Conservation (phyloP, 1,140 invertebrate species). For the Drosophila littoralis region DNA sequence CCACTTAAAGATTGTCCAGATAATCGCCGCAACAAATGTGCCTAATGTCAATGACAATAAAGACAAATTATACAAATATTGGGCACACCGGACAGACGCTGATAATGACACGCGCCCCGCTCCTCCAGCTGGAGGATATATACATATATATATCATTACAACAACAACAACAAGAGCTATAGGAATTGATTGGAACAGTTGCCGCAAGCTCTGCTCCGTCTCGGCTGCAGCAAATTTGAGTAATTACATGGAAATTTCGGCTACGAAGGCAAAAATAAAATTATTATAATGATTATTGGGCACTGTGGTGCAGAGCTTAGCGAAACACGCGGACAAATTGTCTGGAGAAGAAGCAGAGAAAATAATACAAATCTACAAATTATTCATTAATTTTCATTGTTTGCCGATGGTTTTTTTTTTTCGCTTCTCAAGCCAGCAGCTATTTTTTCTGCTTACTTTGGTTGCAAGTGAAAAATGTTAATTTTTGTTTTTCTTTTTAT, state of each 20-base stretch:
- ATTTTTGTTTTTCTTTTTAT: conserved; percentile 31
- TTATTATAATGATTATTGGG: conserved; percentile 14
- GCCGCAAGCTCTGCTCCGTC: neutral
- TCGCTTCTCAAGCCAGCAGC: neutral
- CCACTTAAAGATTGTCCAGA: conserved; percentile 75
- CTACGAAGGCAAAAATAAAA: conserved; percentile 3
- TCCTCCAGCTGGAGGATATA: neutral
- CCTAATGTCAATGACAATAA: conserved; percentile 76
- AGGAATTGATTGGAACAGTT: neutral
- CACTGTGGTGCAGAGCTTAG: neutral
- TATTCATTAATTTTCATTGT: conserved; percentile 73
- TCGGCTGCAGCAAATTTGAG: conserved; percentile 15
- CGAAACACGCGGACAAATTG: neutral
- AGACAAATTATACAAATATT: conserved; percentile 77
- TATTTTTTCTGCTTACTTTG: conserved; percentile 17
- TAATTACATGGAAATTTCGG: conserved; percentile 14
- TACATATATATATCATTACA: conserved; percentile 17
- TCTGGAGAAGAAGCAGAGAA: too few relatives aligned
- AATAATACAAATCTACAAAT: conserved; percentile 50
- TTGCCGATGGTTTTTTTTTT: conserved; percentile 19
- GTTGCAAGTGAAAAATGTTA: conserved; percentile 54
- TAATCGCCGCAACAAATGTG: conserved; percentile 76
- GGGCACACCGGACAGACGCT: conserved; percentile 8
- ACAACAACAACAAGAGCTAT: neutral
- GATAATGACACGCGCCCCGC: conserved; percentile 18